Base-by-base conservation (phyloP, 2,888 invertebrate genomes). In the Fragum fragum region DNA sequence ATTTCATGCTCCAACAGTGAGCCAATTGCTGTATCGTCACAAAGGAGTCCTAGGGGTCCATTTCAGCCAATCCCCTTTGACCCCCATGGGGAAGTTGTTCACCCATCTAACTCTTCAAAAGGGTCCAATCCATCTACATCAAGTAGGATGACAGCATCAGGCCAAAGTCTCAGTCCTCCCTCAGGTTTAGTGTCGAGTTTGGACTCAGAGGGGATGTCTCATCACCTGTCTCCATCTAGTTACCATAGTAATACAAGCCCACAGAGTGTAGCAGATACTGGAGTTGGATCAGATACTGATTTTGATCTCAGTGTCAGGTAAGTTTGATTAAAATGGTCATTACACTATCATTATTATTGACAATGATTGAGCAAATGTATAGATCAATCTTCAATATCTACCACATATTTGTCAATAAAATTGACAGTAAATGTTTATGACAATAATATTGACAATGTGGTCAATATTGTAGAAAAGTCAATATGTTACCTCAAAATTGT, bases 271-370 rank as follows among this genome's bases (percentile, higher is more conserved):
- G 78, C 83, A 1, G 84, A 86, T 55, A 85, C 88, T 9, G 85
- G 87, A 14, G 81, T 85, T 9, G 88, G 87, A 28, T 88, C 88
- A 9, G 88, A 88, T 69, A 85, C 84, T 1, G 88, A 88, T 72
- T 80, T 86, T 11, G 88, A 88, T 53, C 71, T 76, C 23, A 82
- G 81, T 66, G 80, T 61, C 55, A 79, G 79, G 79, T 79, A 74
- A 21, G 53, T n/a, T n/a, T n/a, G n/a, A n/a, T n/a, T n/a, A n/a
- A n/a, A n/a, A n/a, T n/a, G n/a, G n/a, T n/a, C n/a, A n/a, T n/a
- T n/a, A n/a, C n/a, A n/a, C n/a, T n/a, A n/a, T n/a, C n/a, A n/a
- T n/a, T n/a, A n/a, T n/a, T n/a, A n/a, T n/a, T n/a, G n/a, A n/a
- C n/a, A n/a, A n/a, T n/a, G n/a, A n/a, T n/a, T n/a, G n/a, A n/a